A percentile compares a stretch with the other conserved stretches of the same genome.
Evolutionary conservation across 2,888 invertebrate species (phyloP).

Genomic region (Lasioglossum calceatum): DNA sequence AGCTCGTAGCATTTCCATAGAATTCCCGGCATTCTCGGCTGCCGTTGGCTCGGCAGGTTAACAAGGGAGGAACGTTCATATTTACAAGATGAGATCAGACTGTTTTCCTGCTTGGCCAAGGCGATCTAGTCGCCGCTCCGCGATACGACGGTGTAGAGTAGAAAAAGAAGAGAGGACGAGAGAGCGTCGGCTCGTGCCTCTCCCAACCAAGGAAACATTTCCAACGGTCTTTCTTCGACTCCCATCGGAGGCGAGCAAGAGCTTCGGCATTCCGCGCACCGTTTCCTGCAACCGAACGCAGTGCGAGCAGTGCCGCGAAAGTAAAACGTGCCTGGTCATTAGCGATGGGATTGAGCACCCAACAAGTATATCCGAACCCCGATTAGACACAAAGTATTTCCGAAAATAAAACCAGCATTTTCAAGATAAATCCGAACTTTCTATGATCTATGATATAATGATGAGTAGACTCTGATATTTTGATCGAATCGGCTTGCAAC

Average conservation of each 20-base stretch:
- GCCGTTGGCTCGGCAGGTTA: conserved; percentile 25
- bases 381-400: neutral
- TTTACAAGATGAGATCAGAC: conserved; percentile 77
- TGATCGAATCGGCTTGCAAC: no score
- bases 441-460: neutral
- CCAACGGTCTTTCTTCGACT: conserved; percentile 32
- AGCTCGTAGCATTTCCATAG: conserved; percentile 48
- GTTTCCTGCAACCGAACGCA: conserved; percentile 25
- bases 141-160: conserved; percentile 31
- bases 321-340: conserved; percentile 61
- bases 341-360: neutral
- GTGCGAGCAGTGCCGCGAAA: conserved; percentile 60
- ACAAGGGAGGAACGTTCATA: conserved; percentile 63
- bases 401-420: neutral
- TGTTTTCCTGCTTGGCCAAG: conserved; percentile 74
- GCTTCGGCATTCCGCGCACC: conserved; percentile 43
- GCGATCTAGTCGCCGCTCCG: conserved; percentile 67
- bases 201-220: conserved; percentile 49
- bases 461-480: neutral
- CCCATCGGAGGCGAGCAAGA: conserved; percentile 2
- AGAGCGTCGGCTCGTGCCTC: conserved; percentile 38
- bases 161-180: conserved; percentile 37
- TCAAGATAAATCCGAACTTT: neutral
- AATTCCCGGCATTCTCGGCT: conserved; percentile 46
- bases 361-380: neutral